phyloP scores from a whole-genome alignment of 2,113 vertebrate genomes.

The Amphiprion percula region DNA sequence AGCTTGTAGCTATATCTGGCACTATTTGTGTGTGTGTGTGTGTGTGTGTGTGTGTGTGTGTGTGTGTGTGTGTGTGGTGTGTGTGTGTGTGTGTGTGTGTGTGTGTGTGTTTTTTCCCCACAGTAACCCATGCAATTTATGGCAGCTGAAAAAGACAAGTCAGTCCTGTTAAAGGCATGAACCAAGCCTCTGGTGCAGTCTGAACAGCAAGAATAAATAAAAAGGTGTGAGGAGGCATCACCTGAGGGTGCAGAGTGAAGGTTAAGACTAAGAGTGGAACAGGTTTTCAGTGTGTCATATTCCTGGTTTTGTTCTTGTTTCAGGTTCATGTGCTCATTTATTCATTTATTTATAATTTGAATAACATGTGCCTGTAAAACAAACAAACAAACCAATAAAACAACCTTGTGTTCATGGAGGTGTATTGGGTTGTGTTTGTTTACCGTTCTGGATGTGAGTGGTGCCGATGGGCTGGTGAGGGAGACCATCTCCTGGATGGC shows the following conservation, averaged over 20 bases:
- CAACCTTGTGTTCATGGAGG: neutral
- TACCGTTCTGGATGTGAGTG: conserved; percentile 89
- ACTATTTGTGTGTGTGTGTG: conserved; percentile 37
- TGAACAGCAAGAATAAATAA: conserved; percentile 9
- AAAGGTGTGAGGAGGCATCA: conserved; percentile 34
- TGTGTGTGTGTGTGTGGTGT: no score
- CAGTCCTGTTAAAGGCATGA: conserved; percentile 22
- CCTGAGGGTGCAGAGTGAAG: conserved; percentile 52
- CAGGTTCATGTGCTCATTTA: neutral
- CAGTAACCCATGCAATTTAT: conserved; percentile 61
- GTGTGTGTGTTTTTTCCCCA: conserved; percentile 31
- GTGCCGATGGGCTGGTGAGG: conserved; percentile 94
- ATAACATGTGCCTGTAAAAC: conserved; percentile 5
- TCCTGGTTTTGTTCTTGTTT: neutral
- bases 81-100: conserved; percentile 17
- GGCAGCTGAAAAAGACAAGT: conserved; percentile 39
- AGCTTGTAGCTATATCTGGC: conserved; percentile 61
- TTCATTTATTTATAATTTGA: neutral
- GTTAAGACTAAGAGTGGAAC: conserved; percentile 25
- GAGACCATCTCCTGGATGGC: conserved; percentile 99
- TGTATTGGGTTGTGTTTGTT: conserved; percentile 21
- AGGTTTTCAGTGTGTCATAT: conserved; percentile 25
- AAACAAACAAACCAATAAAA: neutral
- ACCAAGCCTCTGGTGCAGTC: conserved; percentile 27
- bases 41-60: no score